Conservation (phyloP, 2,797 vertebrate genomes). For the Rhincodon typus region DNA sequence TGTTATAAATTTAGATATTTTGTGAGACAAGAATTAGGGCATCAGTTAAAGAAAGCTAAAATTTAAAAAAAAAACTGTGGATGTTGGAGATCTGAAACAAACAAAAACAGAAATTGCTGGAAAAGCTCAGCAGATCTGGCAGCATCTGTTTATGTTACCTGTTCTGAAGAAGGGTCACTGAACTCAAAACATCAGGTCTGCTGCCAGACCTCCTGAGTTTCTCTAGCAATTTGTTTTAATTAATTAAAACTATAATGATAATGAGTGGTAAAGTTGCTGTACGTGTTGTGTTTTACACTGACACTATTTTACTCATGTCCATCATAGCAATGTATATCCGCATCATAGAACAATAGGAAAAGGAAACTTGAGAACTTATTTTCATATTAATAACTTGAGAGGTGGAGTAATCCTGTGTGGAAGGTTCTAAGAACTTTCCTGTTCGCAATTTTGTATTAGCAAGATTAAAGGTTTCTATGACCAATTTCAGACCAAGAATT, state of each 20-base stretch:
- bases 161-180: too few relatives aligned
- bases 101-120: too few relatives aligned
- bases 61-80: too few relatives aligned
- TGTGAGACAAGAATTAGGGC: neutral
- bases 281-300: neutral
- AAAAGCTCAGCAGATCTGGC: too few relatives aligned
- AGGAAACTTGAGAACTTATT: neutral
- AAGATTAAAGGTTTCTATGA: too few relatives aligned
- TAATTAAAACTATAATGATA: too few relatives aligned
- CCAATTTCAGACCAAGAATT: too few relatives aligned
- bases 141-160: too few relatives aligned
- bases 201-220: too few relatives aligned
- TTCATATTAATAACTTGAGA: neutral
- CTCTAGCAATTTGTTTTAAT: too few relatives aligned
- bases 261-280: neutral
- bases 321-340: neutral
- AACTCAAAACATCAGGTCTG: too few relatives aligned
- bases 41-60: neutral
- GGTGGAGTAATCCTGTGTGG: neutral
- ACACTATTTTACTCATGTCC: neutral
- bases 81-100: too few relatives aligned
- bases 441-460: neutral
- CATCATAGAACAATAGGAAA: neutral
- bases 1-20: neutral
- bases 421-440: neutral